phyloP scores from a whole-genome alignment of 2,888 invertebrate species.

The Eurytoma adleriae region DNA sequence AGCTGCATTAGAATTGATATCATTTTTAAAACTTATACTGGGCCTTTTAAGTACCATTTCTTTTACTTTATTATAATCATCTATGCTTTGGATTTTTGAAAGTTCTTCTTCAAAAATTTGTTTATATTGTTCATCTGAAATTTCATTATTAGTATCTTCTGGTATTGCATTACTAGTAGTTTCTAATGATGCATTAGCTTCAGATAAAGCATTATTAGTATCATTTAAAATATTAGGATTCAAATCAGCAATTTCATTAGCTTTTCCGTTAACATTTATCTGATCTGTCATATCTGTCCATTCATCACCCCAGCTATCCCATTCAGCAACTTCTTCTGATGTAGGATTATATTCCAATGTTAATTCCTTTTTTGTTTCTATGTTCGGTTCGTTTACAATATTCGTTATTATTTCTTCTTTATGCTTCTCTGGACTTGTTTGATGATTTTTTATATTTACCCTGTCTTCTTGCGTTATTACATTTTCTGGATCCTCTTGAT shows the following conservation, averaged over 20 bases:
- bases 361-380: slow-evolving; percentile 28
- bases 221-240: slow-evolving; percentile 4
- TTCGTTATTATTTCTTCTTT: slow-evolving; percentile 6
- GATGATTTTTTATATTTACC: not conserved
- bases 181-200: too few species aligned
- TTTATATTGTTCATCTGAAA: slow-evolving; percentile 66
- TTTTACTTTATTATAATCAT: slow-evolving; percentile 66
- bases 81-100: slow-evolving; percentile 60
- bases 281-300: slow-evolving; percentile 40
- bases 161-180: too few species aligned
- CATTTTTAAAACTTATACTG: slow-evolving; percentile 58
- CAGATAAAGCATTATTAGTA: slow-evolving; percentile 25
- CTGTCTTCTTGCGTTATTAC: not conserved
- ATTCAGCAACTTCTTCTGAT: slow-evolving; percentile 37
- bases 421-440: not conserved
- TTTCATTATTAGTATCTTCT: slow-evolving; percentile 42
- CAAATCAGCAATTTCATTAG: not conserved
- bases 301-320: slow-evolving; percentile 52
- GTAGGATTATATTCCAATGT: slow-evolving; percentile 25
- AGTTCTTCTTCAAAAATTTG: slow-evolving; percentile 63
- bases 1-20: slow-evolving; percentile 64
- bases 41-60: slow-evolving; percentile 65
- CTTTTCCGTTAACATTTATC: not conserved
- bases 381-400: slow-evolving; percentile 11
- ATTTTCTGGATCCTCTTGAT: slow-evolving; percentile 18